Evolutionary conservation across 2,113 vertebrate genomes (phyloP), one percentile per base, ranked within the genome.

Genomic region (Ceyx melanurus): DNA sequence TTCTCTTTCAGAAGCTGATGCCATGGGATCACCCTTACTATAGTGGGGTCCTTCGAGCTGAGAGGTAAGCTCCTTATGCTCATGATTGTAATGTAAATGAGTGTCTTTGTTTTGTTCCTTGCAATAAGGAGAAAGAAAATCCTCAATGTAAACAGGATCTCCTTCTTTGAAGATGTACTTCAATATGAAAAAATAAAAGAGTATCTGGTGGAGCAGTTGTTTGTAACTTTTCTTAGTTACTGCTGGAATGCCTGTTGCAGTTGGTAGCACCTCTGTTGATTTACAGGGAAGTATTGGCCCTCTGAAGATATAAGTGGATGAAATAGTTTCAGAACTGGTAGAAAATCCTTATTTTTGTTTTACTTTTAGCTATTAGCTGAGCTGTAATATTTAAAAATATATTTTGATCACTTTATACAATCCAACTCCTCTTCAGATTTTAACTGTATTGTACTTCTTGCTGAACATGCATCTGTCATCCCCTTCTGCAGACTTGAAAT

Each of bases 11-110:
- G 99, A 98, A 98, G 82, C 89, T 99, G 48, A 99, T 99, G 99
- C 99, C 99, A 0, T 99, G 99, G 99, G 99, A 99, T 96, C 99
- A 99, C 56, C 98, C 99, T 2, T 99, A 98, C 95, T 98, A 99
- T 88, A 99, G 99, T 21, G 98, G 99, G 5, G 97, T 99, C 33
- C 91, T 99, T 81, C 98, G 99, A 85, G 99, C 99, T 87, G 99
- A 99, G 97, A 99, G 98, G 99, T 99, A 94, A 98, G 98, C 86
- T 72, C 25, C 72, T 91, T 91, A 73, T 29, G 21, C 71, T 86
- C 35, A 17, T 68, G 54, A 89, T 92, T 94, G 66, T 92, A 56
- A 89, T 95, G 92, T 76, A 88, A 95, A 97, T 93, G 58, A 86
- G 42, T 31, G 62, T 58, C 62, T 83, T 82, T 78, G 75, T 88